Conservation (phyloP, 2,797 vertebrate genomes). For the Halcyon badia region DNA sequence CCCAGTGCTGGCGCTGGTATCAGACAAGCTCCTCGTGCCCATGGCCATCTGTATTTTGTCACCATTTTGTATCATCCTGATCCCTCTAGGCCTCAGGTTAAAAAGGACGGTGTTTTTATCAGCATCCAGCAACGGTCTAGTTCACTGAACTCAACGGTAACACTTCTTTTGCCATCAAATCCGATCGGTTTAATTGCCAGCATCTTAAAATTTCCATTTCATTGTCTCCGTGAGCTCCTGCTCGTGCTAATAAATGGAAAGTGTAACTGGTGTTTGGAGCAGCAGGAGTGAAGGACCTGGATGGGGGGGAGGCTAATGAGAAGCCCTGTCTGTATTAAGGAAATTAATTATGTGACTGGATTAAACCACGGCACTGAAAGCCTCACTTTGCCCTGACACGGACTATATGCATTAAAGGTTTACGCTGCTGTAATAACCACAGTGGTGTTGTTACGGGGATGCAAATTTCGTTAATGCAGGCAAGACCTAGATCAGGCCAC, state of each 20-base stretch:
- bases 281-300: not conserved
- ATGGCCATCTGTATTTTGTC: not conserved
- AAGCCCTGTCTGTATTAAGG: not conserved
- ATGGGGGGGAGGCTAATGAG: conserved; percentile 24
- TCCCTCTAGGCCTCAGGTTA: not conserved
- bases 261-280: conserved; percentile 15
- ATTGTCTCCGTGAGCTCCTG: conserved; percentile 1
- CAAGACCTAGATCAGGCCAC: conserved; percentile 8
- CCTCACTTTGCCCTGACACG: not conserved
- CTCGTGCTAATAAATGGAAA: not conserved
- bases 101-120: not conserved
- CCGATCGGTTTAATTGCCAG: not conserved
- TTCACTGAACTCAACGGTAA: not conserved
- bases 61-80: not conserved
- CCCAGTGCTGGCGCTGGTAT: fast-evolving
- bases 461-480: conserved; percentile 14
- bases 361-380: not conserved
- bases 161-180: not conserved
- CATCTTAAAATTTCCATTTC: conserved; percentile 20
- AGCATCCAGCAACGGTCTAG: not conserved
- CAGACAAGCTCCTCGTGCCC: not conserved
- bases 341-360: conserved; percentile 51
- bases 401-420: not conserved
- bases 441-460: not conserved
- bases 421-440: not conserved